A percentile compares a stretch with the other conserved stretches of the same genome.
Conservation (phyloP, 2,113 vertebrate genomes). For the Hylia prasina region DNA sequence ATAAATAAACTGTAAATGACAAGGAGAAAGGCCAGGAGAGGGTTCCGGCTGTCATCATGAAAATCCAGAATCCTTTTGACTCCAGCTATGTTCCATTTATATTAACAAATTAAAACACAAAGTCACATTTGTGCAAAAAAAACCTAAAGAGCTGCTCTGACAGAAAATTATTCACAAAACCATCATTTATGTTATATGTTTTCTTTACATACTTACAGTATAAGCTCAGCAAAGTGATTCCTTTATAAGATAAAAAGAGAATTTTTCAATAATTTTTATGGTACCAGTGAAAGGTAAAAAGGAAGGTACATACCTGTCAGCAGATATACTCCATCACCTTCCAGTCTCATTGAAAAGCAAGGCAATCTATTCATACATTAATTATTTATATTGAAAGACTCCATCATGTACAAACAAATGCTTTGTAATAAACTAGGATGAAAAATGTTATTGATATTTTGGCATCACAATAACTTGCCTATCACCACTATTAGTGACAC, state of each 20-base stretch:
- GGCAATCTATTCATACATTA: neutral
- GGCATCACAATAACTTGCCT: neutral
- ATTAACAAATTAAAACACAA: neutral
- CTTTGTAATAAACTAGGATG: neutral
- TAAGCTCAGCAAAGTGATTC: neutral
- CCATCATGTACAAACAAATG: neutral
- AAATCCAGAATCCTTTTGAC: neutral
- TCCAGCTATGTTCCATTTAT: neutral
- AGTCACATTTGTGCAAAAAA: neutral
- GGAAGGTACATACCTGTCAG: neutral
- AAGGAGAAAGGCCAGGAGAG: neutral
- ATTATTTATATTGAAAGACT: constrained; percentile 15
- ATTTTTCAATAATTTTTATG: neutral
- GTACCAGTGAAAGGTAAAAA: neutral
- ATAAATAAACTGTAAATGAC: neutral
- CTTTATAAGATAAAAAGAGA: neutral
- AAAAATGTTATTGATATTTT: neutral
- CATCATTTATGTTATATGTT: neutral
- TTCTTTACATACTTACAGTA: neutral
- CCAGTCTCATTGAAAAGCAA: neutral
- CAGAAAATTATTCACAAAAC: neutral
- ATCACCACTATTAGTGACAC: neutral
- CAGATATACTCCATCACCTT: neutral
- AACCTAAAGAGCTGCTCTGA: neutral
- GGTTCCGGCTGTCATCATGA: neutral